These are phyloP conservation scores for Mormyrops boulengeri DNA, from an alignment of 2,797 vertebrate genomes.

Conservation along the genomic window DNA sequence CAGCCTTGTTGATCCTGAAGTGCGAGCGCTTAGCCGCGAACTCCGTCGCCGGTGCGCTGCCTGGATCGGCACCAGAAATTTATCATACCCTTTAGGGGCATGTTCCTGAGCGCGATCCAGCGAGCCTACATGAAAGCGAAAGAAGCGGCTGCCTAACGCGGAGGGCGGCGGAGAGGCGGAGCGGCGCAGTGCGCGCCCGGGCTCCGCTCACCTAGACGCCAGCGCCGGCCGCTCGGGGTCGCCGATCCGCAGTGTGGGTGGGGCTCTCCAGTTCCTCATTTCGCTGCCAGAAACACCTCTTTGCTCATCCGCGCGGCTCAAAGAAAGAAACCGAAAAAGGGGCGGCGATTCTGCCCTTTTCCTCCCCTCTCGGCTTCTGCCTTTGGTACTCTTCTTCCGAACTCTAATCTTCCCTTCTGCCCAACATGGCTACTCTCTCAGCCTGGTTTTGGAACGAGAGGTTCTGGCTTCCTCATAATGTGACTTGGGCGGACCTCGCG, in stretches of 20 bases:
- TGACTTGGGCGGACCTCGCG: constrained; percentile 81
- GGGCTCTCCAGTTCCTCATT: constrained; percentile 53
- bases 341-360: constrained; percentile 2
- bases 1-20: not conserved
- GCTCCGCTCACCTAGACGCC: not conserved
- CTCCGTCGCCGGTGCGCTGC: not conserved
- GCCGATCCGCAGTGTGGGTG: constrained; percentile 23
- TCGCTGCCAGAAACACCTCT: constrained; percentile 27
- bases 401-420: constrained; percentile 11
- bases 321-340: not conserved
- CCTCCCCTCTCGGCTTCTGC: constrained; percentile 17
- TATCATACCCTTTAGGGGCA: not conserved
- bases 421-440: constrained; percentile 69
- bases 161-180: not conserved
- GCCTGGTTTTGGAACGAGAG: constrained; percentile 85
- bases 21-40: not conserved
- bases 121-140: not conserved
- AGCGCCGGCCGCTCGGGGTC: not conserved
- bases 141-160: not conserved
- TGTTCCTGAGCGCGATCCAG: not conserved
- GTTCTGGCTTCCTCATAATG: constrained; percentile 89
- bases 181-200: not conserved
- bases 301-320: constrained; percentile 34
- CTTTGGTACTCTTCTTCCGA: not conserved
- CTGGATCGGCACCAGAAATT: not conserved